A percentile compares a stretch with the other conserved stretches of the same genome.
Evolutionary conservation across 1,140 invertebrate species (phyloP).

Genomic region (Camponotus floridanus): DNA sequence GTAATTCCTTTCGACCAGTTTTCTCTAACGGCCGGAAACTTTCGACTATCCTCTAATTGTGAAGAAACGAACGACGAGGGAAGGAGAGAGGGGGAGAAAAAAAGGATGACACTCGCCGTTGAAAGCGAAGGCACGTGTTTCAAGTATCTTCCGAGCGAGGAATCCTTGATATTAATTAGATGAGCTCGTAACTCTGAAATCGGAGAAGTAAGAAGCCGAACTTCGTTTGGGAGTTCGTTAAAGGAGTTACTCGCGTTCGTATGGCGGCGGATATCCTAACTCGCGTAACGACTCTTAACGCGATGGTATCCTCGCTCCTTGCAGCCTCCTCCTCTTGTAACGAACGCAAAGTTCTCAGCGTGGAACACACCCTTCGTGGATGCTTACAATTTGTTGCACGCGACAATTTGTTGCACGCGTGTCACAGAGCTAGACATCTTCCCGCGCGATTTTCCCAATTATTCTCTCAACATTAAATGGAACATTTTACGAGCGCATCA

Average conservation of each 20-base stretch:
- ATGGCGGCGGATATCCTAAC: constrained; percentile 72
- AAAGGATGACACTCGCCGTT: constrained; percentile 48
- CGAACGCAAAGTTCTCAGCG: constrained; percentile 63
- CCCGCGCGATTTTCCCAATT: constrained; percentile 23
- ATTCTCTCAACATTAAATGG: not conserved
- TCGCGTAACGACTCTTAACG: constrained; percentile 76
- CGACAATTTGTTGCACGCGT: constrained; percentile 62
- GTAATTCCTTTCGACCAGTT: constrained; percentile 47
- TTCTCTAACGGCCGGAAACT: constrained; percentile 46
- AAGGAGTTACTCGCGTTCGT: constrained; percentile 72
- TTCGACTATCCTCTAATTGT: constrained; percentile 34
- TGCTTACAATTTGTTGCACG: constrained; percentile 74
- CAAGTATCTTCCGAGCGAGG: constrained; percentile 48
- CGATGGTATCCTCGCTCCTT: constrained; percentile 56
- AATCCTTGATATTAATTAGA: constrained; percentile 74
- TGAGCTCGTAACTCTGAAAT: constrained; percentile 70
- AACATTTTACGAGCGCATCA: not conserved
- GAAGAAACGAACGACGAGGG: constrained; percentile 23
- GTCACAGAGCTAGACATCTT: constrained; percentile 59
- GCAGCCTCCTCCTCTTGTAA: not conserved
- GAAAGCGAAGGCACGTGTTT: constrained; percentile 59
- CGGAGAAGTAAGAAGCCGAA: constrained; percentile 71
- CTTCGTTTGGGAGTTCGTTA: constrained; percentile 76
- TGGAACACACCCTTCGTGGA: constrained; percentile 55
- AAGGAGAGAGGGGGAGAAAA: not conserved